Percentiles rank a stretch among this genome's conserved stretches.
Evolutionary conservation across 2,113 vertebrate species (phyloP).

Genomic region (Mastomys coucha): DNA sequence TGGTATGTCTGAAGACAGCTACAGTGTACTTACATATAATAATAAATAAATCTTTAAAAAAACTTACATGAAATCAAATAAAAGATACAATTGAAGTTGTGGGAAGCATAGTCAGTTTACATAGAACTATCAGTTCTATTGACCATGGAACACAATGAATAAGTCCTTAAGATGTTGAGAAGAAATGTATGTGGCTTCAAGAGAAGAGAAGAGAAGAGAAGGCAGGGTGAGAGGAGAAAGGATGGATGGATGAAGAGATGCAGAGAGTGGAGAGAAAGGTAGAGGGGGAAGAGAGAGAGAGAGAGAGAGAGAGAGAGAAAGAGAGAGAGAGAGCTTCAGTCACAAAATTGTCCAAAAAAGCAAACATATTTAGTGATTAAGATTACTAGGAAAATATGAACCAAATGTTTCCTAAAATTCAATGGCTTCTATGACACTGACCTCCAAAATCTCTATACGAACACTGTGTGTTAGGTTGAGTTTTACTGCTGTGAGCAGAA

Average conservation of each 20-base stretch:
- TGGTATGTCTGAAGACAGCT: too few species aligned
- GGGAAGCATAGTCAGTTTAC: neutral
- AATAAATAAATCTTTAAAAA: too few species aligned
- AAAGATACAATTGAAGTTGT: neutral
- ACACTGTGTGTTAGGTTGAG: too few species aligned
- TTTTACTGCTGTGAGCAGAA: too few species aligned
- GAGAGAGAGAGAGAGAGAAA: neutral
- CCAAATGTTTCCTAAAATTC: neutral
- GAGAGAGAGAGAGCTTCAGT: neutral
- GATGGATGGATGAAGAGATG: neutral
- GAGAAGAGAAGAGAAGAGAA: neutral
- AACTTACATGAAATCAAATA: neutral
- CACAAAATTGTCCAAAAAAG: too few species aligned
- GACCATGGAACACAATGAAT: neutral
- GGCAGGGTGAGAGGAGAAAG: accelerated
- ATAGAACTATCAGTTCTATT: neutral
- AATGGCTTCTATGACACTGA: neutral
- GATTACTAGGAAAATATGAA: too few species aligned
- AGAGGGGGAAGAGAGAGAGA: too few species aligned
- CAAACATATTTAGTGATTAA: neutral
- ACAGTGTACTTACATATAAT: too few species aligned
- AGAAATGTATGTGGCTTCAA: neutral
- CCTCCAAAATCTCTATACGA: neutral
- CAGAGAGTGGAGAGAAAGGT: too few species aligned
- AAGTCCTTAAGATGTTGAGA: neutral